These are phyloP conservation scores for Liasis olivaceus DNA, from an alignment of 2,797 vertebrate genomes.

Conservation along the genomic window DNA sequence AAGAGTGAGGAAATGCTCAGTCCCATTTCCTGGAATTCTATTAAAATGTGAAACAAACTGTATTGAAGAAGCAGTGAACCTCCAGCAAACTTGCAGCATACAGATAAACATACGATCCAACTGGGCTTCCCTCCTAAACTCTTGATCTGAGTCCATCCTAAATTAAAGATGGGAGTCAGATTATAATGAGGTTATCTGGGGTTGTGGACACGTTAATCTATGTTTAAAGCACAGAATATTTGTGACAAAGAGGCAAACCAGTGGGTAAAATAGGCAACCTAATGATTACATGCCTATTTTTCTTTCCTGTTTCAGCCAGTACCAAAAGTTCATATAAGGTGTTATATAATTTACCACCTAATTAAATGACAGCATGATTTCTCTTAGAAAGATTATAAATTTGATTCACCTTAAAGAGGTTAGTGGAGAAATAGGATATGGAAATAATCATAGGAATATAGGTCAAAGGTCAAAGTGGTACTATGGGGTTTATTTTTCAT, in stretches of 20 bases:
- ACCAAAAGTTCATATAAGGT: conserved; percentile 80
- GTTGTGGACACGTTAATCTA: conserved; percentile 53
- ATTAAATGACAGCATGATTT: conserved; percentile 79
- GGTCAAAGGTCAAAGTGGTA: conserved; percentile 72
- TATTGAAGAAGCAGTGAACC: not conserved
- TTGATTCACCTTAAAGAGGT: conserved; percentile 79
- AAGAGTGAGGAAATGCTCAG: not conserved
- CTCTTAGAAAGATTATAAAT: conserved; percentile 74
- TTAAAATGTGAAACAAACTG: not conserved
- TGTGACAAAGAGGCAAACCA: conserved; percentile 72
- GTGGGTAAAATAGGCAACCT: conserved; percentile 63
- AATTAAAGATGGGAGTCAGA: not conserved
- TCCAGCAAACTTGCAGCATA: no score
- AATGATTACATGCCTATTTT: conserved; percentile 77
- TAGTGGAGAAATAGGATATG: conserved; percentile 78
- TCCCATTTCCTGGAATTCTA: not conserved
- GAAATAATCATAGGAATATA: conserved; percentile 74
- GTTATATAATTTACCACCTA: conserved; percentile 83
- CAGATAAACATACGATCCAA: not conserved
- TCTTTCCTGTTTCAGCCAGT: conserved; percentile 70
- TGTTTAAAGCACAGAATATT: conserved; percentile 67
- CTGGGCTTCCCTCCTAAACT: not conserved
- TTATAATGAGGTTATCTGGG: not conserved
- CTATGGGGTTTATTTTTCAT: conserved; percentile 54
- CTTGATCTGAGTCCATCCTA: not conserved